A percentile compares a stretch with the other conserved stretches of the same genome.
phyloP scores from a whole-genome alignment of 2,797 vertebrate genomes.

The Pelochelys cantorii region DNA sequence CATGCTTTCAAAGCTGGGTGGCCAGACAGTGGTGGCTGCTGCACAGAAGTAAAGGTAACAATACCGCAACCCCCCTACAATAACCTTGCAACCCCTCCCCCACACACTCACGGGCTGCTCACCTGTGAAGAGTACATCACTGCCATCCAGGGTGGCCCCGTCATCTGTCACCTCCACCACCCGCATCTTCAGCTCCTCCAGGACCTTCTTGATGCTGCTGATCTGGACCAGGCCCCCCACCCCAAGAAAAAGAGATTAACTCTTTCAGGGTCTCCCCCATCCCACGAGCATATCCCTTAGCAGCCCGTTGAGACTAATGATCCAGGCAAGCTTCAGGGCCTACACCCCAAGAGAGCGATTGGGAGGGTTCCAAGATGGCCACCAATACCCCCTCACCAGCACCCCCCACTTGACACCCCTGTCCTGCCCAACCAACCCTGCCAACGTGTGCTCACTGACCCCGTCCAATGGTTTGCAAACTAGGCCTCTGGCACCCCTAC shows the following conservation, averaged over 20 bases:
- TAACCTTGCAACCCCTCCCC: no score
- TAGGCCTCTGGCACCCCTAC: background rate
- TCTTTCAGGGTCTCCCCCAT: background rate
- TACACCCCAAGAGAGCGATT: background rate
- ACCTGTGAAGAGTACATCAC: constrained; percentile 91
- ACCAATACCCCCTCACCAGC: background rate
- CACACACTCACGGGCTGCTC: background rate
- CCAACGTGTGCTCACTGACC: background rate
- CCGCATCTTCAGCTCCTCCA: constrained; percentile 89
- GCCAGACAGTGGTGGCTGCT: no score
- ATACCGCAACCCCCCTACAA: no score
- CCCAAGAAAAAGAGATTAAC: background rate
- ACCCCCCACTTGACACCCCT: background rate
- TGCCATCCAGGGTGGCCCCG: constrained; percentile 91
- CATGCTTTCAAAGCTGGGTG: no score
- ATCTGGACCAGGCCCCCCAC: constrained; percentile 71
- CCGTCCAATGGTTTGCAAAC: background rate
- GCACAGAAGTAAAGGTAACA: no score
- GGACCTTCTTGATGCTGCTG: constrained; percentile 86
- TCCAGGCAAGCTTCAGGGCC: background rate
- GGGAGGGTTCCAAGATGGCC: background rate
- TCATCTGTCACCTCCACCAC: constrained; percentile 87
- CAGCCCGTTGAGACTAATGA: background rate
- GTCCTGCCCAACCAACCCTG: background rate
- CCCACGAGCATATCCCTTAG: background rate